Evolutionary conservation across 2,797 vertebrate genomes (phyloP).

Genomic region (Lepilemur ruficaudatus): DNA sequence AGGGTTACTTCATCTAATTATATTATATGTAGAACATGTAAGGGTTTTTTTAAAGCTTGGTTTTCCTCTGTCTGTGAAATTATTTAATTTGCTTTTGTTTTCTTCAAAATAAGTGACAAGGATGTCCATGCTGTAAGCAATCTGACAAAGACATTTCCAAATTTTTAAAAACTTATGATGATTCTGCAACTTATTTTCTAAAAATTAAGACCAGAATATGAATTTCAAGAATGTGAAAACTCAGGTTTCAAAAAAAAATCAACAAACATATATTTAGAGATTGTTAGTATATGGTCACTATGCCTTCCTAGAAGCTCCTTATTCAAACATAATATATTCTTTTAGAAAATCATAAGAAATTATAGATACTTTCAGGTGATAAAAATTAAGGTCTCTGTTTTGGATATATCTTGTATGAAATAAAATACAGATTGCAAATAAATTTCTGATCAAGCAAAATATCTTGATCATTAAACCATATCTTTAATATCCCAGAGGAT

Average conservation of each 20-base stretch:
- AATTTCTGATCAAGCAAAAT: not conserved
- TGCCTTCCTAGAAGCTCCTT: not conserved
- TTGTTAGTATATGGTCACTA: not conserved
- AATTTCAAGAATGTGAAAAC: not conserved
- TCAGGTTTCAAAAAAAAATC: not conserved
- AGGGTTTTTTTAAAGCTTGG: not conserved
- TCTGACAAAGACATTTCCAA: not conserved
- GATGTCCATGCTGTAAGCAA: not conserved
- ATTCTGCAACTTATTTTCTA: not conserved
- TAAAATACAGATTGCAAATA: not conserved
- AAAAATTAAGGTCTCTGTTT: not conserved
- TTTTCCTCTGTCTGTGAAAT: not conserved
- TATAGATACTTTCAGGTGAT: not conserved
- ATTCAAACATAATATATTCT: not conserved
- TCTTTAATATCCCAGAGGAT: not conserved
- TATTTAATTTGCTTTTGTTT: slow-evolving; percentile 13
- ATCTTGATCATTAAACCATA: slow-evolving; percentile 10
- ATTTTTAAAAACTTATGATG: too few relatives aligned
- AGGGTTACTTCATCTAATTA: not conserved
- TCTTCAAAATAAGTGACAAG: not conserved
- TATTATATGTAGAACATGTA: not conserved
- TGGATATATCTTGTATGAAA: not conserved
- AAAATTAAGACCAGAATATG: not conserved
- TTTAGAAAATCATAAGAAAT: not conserved
- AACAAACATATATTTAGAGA: not conserved